Percentiles rank a stretch among this genome's conserved stretches.
phyloP scores from a whole-genome alignment of 2,797 vertebrate species.

The Capromys pilorides region DNA sequence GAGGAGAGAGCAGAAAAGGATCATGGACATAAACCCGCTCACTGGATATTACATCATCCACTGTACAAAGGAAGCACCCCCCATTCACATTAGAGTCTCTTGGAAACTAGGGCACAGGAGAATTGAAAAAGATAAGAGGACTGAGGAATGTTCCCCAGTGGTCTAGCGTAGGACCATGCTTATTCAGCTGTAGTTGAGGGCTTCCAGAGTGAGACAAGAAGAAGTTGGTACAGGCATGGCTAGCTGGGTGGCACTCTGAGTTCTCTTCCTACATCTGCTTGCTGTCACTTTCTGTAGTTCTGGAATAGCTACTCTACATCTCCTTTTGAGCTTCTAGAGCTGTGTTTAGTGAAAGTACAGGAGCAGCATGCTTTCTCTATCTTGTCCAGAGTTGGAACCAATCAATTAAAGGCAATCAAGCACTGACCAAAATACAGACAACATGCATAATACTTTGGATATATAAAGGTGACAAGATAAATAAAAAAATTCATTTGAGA shows the following conservation, averaged over 20 bases:
- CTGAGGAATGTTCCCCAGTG: background rate
- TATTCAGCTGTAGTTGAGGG: background rate
- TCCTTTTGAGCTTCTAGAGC: background rate
- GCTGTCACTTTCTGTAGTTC: background rate
- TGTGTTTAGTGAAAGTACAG: background rate
- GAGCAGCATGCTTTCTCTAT: background rate
- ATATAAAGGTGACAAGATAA: background rate
- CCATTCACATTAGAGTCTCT: background rate
- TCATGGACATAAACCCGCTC: background rate
- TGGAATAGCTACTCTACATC: background rate
- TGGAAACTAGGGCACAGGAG: background rate
- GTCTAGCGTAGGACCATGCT: background rate
- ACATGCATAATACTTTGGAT: background rate
- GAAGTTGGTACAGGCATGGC: background rate
- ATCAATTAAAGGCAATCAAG: background rate
- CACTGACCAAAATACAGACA: background rate
- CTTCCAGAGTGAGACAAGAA: background rate
- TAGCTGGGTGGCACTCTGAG: background rate
- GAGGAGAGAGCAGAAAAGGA: background rate
- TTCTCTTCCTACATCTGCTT: background rate
- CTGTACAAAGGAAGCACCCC: background rate
- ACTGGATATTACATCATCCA: background rate
- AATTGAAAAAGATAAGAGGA: background rate
- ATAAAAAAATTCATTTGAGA: constrained; percentile 43
- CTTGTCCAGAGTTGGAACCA: background rate